Percentiles rank a stretch among this genome's conserved stretches.
These are phyloP conservation scores for Cryptocephalus primarius DNA, from an alignment of 2,888 invertebrate species.

Conservation along the genomic window DNA sequence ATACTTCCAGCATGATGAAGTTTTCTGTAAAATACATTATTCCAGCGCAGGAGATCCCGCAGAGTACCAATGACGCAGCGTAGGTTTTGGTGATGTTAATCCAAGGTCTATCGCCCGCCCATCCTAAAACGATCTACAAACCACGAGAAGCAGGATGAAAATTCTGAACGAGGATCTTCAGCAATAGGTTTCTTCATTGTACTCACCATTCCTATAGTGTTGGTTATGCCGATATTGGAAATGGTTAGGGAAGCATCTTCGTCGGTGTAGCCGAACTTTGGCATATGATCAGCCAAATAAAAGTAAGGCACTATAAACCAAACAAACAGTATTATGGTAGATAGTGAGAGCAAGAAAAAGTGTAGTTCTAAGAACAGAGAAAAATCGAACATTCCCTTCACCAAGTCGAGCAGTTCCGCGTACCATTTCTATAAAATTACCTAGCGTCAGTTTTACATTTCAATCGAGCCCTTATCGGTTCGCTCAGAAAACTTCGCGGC, in stretches of 20 bases:
- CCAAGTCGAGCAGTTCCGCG: slow-evolving; percentile 50
- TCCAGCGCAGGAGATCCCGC: slow-evolving; percentile 50
- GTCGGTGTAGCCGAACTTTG: slow-evolving; percentile 53
- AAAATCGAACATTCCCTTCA: slow-evolving; percentile 69
- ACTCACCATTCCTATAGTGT: slow-evolving; percentile 80
- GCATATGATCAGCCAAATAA: slow-evolving; percentile 79
- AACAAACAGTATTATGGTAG: slow-evolving; percentile 80
- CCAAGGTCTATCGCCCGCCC: slow-evolving; percentile 73
- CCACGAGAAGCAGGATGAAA: neutral
- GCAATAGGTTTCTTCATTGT: neutral
- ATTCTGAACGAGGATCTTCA: neutral
- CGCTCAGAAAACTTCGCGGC: no score
- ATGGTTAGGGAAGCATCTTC: slow-evolving; percentile 68
- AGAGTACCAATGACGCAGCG: slow-evolving; percentile 61
- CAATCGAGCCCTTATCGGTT: no score
- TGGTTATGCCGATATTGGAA: slow-evolving; percentile 79
- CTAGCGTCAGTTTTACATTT: neutral
- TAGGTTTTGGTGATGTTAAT: slow-evolving; percentile 71
- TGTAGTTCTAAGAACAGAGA: slow-evolving; percentile 66
- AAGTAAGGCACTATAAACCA: slow-evolving; percentile 96
- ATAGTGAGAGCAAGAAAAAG: slow-evolving; percentile 70
- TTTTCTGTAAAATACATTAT: slow-evolving; percentile 40
- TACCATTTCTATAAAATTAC: slow-evolving; percentile 57
- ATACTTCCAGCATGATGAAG: slow-evolving; percentile 32
- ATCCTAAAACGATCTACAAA: slow-evolving; percentile 66